A percentile compares a stretch with the other conserved stretches of the same genome.
Evolutionary conservation across 2,888 invertebrate genomes (phyloP).

Genomic region (Oscheius sp.): DNA sequence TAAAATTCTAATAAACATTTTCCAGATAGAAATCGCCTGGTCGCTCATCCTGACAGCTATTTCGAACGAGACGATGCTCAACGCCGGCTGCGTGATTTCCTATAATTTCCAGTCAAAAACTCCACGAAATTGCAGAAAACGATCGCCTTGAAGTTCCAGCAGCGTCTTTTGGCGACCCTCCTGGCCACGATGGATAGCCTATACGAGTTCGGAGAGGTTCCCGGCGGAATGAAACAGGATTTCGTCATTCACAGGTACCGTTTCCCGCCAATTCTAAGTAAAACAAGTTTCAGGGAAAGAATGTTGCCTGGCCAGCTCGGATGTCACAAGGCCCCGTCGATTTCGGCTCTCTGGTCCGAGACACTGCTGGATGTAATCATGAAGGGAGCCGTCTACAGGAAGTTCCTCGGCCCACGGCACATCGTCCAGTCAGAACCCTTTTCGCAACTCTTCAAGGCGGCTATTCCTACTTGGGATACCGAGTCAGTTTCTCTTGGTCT

Average conservation of each 20-base stretch:
- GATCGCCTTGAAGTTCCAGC: constrained; percentile 8
- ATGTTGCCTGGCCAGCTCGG: not conserved
- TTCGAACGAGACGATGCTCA: constrained; percentile 1
- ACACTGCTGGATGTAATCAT: not conserved
- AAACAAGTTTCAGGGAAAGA: not conserved
- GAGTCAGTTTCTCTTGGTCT: not conserved
- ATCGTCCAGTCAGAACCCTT: no score
- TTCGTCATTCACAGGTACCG: constrained; percentile 21
- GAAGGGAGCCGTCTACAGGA: no score
- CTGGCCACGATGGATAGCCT: constrained; percentile 14
- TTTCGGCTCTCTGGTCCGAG: not conserved
- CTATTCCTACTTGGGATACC: constrained; percentile 7
- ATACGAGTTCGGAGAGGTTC: constrained; percentile 20
- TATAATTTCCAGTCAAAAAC: not conserved
- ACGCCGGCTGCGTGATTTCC: not conserved
- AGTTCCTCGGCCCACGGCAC: no score
- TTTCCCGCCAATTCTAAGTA: not conserved
- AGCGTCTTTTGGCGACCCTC: not conserved
- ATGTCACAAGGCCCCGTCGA: not conserved
- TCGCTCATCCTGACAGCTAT: constrained; percentile 8
- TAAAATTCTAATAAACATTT: not conserved
- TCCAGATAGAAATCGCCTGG: constrained; percentile 21
- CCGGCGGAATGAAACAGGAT: not conserved
- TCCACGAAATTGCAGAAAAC: not conserved
- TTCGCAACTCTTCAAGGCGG: not conserved